Evolutionary conservation across 2,888 invertebrate genomes (phyloP).

Genomic region (Cremastinae sp.): DNA sequence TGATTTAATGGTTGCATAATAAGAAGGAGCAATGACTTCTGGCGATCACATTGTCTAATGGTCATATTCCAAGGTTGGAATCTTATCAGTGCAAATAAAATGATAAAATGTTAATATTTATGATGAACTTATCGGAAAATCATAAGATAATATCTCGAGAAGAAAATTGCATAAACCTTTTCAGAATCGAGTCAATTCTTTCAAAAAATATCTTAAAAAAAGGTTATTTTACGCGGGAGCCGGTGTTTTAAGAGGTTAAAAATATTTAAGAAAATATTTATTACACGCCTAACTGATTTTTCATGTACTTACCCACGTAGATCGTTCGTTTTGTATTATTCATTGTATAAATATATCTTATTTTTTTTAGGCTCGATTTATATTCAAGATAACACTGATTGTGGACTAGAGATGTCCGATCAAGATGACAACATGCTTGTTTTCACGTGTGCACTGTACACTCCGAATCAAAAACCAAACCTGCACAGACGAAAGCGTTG

Average conservation of each 20-base stretch:
- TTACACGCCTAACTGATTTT: background rate
- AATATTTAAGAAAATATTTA: constrained; percentile 3
- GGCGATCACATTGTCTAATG: too few relatives aligned
- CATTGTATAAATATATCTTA: constrained; percentile 39
- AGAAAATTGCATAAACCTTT: too few relatives aligned
- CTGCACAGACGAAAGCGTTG: constrained; percentile 25
- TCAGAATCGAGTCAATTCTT: background rate
- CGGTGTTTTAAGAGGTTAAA: constrained; percentile 38
- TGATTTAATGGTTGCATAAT: too few relatives aligned
- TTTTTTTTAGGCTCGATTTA: too few relatives aligned
- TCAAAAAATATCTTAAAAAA: background rate
- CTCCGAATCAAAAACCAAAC: background rate
- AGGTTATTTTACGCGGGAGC: constrained; percentile 2
- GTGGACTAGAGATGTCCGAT: constrained; percentile 13
- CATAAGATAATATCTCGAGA: constrained; percentile 1
- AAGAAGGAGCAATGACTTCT: too few relatives aligned
- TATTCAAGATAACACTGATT: background rate
- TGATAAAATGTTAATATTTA: background rate
- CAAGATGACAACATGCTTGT: constrained; percentile 21
- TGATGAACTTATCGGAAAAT: background rate
- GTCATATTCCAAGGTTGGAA: too few relatives aligned
- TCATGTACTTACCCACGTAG: constrained; percentile 84
- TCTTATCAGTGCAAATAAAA: too few relatives aligned
- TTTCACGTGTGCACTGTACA: background rate
- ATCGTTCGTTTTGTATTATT: constrained; percentile 90